These are phyloP conservation scores for Eubucco bourcierii DNA, from an alignment of 2,113 vertebrate genomes.

Conservation along the genomic window DNA sequence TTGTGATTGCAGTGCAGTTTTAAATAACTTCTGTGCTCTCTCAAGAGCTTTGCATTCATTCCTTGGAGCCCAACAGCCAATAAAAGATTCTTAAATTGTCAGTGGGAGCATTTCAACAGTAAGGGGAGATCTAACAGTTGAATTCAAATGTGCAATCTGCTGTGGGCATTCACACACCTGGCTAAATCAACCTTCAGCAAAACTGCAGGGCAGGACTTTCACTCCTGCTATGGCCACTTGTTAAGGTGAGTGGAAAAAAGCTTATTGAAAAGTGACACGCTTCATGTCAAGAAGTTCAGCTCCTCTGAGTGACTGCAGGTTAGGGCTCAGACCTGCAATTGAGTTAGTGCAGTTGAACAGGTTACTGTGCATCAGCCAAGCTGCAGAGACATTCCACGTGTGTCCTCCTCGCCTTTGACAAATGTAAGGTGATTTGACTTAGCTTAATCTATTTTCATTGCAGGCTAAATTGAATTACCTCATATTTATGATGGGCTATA, in stretches of 20 bases:
- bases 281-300: not conserved
- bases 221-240: not conserved
- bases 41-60: not conserved
- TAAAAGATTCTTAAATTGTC: not conserved
- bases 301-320: conserved; percentile 13
- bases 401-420: conserved; percentile 63
- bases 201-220: not conserved
- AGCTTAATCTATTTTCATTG: conserved; percentile 68
- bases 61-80: not conserved
- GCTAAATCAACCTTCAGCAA: not conserved
- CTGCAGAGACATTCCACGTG: not conserved
- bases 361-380: conserved; percentile 33
- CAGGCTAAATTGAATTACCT: conserved; percentile 65
- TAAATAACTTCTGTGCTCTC: not conserved
- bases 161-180: not conserved
- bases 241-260: not conserved
- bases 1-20: not conserved
- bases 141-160: not conserved
- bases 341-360: conserved; percentile 47
- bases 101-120: not conserved
- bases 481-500: conserved; percentile 62
- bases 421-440: conserved; percentile 65
- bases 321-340: conserved; percentile 42
- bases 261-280: not conserved
- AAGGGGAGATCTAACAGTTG: not conserved